phyloP scores from a whole-genome alignment of 2,888 invertebrate species.

The Ormyrus rosae region DNA sequence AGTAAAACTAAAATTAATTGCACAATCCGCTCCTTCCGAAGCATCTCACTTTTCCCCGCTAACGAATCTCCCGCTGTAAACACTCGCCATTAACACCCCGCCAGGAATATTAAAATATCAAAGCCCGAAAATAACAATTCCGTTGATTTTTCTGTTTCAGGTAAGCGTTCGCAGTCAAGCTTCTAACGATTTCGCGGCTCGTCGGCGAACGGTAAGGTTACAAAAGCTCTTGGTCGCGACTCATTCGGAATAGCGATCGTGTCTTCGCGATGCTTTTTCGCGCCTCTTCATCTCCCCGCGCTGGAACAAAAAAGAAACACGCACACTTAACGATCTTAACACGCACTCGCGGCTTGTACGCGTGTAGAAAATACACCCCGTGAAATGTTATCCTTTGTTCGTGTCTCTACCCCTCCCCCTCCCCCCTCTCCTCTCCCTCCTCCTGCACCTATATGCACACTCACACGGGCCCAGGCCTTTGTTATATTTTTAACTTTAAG shows the following conservation, averaged over 20 bases:
- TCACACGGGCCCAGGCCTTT: conserved; percentile 15
- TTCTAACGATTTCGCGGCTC: background rate
- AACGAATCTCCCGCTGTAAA: too few relatives aligned
- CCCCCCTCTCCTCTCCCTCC: background rate
- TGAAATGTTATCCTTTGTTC: conserved; percentile 51
- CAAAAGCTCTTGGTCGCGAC: conserved; percentile 4
- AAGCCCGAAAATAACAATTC: background rate
- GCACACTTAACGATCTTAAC: conserved; percentile 25
- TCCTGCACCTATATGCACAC: background rate
- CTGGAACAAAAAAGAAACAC: background rate
- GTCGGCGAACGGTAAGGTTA: conserved; percentile 14
- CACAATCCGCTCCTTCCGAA: too few relatives aligned
- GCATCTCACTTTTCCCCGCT: too few relatives aligned
- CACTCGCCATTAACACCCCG: conserved; percentile 5
- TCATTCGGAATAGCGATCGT: conserved; percentile 2
- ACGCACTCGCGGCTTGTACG: background rate
- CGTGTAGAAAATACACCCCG: conserved; percentile 13
- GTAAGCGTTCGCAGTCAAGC: conserved; percentile 16
- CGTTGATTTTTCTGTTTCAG: conserved; percentile 43
- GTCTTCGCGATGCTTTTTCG: conserved; percentile 3
- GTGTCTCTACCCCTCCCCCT: background rate
- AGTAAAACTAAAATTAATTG: too few relatives aligned
- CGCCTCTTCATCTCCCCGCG: background rate
- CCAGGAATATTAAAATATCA: conserved; percentile 23
- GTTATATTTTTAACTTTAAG: conserved; percentile 44